Evolutionary conservation across 2,113 vertebrate genomes (phyloP).

Genomic region (Bothrops jararaca): DNA sequence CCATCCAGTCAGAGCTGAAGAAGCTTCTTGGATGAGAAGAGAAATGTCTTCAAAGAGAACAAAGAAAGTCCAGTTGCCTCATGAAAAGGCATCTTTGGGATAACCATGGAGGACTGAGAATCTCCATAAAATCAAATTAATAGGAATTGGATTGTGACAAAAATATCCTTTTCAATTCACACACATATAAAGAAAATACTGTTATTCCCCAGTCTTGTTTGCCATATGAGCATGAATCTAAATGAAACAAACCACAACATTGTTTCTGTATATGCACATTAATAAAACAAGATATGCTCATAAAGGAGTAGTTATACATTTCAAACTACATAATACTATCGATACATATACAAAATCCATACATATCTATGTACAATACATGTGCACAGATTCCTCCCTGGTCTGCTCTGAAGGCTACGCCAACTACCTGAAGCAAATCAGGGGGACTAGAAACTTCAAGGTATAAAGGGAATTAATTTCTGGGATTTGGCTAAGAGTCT

Average conservation of each 20-base stretch:
- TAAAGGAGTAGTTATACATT: slow-evolving; percentile 62
- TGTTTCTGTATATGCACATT: slow-evolving; percentile 55
- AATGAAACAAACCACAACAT: slow-evolving; percentile 42
- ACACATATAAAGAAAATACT: slow-evolving; percentile 19
- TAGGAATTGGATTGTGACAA: slow-evolving; percentile 16
- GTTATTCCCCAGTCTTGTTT: neutral
- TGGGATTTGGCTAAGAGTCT: neutral
- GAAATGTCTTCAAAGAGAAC: no score
- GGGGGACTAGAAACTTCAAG: neutral
- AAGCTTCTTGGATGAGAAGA: no score
- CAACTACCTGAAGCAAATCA: neutral
- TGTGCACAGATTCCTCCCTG: slow-evolving; percentile 35
- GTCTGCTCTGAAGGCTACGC: neutral
- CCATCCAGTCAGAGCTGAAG: no score
- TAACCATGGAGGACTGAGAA: no score
- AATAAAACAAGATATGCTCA: slow-evolving; percentile 51
- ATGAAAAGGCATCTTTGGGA: no score
- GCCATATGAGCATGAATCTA: slow-evolving; percentile 11
- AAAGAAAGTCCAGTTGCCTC: no score
- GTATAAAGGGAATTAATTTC: neutral
- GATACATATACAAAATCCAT: slow-evolving; percentile 50
- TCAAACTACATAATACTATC: slow-evolving; percentile 65
- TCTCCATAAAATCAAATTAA: slow-evolving; percentile 26
- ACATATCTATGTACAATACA: slow-evolving; percentile 68
- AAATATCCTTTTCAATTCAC: slow-evolving; percentile 17